These are phyloP conservation scores for Agrilus cyanescens DNA, from an alignment of 2,888 invertebrate genomes.

Conservation along the genomic window DNA sequence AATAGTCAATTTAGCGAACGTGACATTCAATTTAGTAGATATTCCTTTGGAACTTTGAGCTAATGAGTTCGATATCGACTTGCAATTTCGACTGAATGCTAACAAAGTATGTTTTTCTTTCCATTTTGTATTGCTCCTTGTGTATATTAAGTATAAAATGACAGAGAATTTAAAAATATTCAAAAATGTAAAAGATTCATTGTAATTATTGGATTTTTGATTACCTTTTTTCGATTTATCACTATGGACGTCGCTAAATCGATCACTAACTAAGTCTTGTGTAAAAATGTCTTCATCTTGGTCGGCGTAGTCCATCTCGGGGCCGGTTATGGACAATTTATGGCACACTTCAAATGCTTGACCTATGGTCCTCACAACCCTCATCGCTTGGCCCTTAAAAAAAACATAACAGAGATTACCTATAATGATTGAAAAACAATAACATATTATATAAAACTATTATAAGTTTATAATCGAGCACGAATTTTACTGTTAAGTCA, in stretches of 20 bases:
- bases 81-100: no score
- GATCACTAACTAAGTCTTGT: conserved; percentile 37
- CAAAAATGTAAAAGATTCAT: no score
- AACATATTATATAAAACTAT: background rate
- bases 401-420: conserved; percentile 3
- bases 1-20: no score
- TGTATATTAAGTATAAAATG: no score
- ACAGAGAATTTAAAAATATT: no score
- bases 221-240: conserved; percentile 50
- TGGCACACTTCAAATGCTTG: conserved; percentile 99
- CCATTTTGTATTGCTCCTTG: no score
- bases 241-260: conserved; percentile 35
- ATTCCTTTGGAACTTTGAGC: no score
- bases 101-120: no score
- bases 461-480: background rate
- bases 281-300: conserved; percentile 38
- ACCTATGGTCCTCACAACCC: conserved; percentile 94
- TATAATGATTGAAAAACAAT: background rate
- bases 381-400: conserved; percentile 92
- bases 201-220: conserved; percentile 35
- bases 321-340: conserved; percentile 61
- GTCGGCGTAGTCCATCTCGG: conserved; percentile 37
- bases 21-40: no score
- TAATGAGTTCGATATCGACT: no score
- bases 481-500: background rate